phyloP scores from a whole-genome alignment of 2,113 vertebrate species.

The Podarcis cretensis region DNA sequence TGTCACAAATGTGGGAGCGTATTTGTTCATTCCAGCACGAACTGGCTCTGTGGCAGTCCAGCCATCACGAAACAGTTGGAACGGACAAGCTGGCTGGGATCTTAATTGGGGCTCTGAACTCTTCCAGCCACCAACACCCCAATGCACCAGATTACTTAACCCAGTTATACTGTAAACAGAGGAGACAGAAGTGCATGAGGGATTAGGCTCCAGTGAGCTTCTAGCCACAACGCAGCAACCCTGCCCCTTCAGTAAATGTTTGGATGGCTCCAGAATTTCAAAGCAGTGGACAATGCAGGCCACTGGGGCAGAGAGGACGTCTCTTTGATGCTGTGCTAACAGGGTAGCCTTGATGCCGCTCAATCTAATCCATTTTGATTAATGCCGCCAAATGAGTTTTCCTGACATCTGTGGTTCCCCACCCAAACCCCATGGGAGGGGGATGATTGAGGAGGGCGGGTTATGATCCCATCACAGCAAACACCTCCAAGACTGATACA shows the following conservation, averaged over 20 bases:
- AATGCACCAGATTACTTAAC: neutral
- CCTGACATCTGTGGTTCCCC: slow-evolving; percentile 49
- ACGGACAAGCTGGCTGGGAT: slow-evolving; percentile 17
- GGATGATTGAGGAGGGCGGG: slow-evolving; percentile 49
- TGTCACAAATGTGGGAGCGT: neutral
- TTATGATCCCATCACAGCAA: slow-evolving; percentile 48
- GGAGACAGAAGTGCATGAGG: slow-evolving; percentile 29
- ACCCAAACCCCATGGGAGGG: slow-evolving; percentile 12
- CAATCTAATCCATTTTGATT: slow-evolving; percentile 65
- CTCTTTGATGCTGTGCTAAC: slow-evolving; percentile 54
- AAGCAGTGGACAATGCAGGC: slow-evolving; percentile 18
- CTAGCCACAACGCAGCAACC: slow-evolving; percentile 17
- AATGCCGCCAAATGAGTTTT: slow-evolving; percentile 64
- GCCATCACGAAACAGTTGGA: neutral
- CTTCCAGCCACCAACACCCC: slow-evolving; percentile 6
- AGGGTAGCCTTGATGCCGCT: slow-evolving; percentile 39
- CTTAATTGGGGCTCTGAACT: slow-evolving; percentile 24
- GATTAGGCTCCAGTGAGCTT: slow-evolving; percentile 23
- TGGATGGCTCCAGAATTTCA: slow-evolving; percentile 39
- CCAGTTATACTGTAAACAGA: slow-evolving; percentile 20
- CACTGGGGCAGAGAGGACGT: slow-evolving; percentile 27
- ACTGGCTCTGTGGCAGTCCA: neutral
- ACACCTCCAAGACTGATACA: slow-evolving; percentile 12
- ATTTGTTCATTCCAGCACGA: slow-evolving; percentile 15
- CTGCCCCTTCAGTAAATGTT: slow-evolving; percentile 10